phyloP scores from a whole-genome alignment of 2,888 invertebrate genomes.

The Chaetogeoica ovagalla region DNA sequence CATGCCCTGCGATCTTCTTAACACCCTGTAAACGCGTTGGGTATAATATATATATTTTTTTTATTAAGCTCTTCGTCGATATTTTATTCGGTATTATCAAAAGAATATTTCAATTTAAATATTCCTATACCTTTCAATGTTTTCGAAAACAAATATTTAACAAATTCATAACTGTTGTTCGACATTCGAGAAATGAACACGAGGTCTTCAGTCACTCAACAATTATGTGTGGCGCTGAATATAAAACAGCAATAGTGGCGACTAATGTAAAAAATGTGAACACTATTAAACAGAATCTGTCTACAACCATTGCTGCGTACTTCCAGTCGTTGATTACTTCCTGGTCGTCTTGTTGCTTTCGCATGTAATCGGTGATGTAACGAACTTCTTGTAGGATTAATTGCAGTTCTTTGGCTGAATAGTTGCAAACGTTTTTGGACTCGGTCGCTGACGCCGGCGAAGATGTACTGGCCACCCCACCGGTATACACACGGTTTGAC shows the following conservation, averaged over 20 bases:
- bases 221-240: constrained; percentile 92
- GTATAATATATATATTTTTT: background rate
- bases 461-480: constrained; percentile 20
- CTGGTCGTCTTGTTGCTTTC: constrained; percentile 89
- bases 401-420: constrained; percentile 75
- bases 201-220: constrained; percentile 70
- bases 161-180: background rate
- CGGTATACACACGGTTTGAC: constrained; percentile 21
- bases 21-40: constrained; percentile 40
- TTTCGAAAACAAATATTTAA: constrained; percentile 14
- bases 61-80: constrained; percentile 25
- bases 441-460: constrained; percentile 32
- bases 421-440: constrained; percentile 56
- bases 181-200: constrained; percentile 33
- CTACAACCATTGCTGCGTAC: constrained; percentile 97
- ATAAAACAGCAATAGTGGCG: constrained; percentile 87
- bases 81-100: constrained; percentile 14
- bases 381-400: constrained; percentile 89
- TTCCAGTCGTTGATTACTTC: constrained; percentile 96
- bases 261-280: constrained; percentile 93
- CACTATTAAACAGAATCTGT: constrained; percentile 93
- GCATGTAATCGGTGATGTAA: constrained; percentile 92
- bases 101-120: constrained; percentile 3
- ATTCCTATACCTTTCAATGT: background rate
- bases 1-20: constrained; percentile 21